Conservation (phyloP, 2,113 vertebrate species). For the Picathartes gymnocephalus region DNA sequence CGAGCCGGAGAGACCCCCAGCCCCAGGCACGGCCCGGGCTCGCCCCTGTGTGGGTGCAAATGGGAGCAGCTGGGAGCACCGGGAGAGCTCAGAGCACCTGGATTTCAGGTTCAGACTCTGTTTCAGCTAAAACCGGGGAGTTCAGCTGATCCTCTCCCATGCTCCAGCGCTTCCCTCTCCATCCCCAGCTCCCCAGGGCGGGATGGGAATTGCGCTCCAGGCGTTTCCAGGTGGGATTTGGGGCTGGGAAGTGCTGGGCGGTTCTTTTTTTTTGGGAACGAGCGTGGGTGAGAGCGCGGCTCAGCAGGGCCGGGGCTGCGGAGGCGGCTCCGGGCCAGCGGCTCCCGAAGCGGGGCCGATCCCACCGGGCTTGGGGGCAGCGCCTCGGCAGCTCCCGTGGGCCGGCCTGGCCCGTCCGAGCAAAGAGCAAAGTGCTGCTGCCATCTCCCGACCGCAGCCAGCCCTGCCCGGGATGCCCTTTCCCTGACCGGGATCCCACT, state of each 20-base stretch:
- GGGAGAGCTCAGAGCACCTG: background rate
- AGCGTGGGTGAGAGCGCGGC: fast-evolving
- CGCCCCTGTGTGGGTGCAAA: background rate
- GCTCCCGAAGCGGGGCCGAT: background rate
- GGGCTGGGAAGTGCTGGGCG: background rate
- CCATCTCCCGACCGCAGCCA: constrained; percentile 25
- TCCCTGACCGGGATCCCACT: background rate
- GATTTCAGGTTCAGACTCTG: background rate
- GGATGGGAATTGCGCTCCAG: background rate
- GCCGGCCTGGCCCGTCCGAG: background rate
- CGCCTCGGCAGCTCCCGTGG: background rate
- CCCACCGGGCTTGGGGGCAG: fast-evolving
- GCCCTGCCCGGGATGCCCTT: background rate
- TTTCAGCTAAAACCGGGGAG: fast-evolving
- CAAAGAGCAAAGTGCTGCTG: constrained; percentile 52
- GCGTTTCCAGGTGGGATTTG: fast-evolving
- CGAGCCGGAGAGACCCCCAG: fast-evolving
- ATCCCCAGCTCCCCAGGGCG: background rate
- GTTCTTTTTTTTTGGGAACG: fast-evolving
- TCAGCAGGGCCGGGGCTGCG: background rate
- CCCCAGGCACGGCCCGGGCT: background rate
- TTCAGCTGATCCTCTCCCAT: fast-evolving
- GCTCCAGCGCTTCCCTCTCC: background rate
- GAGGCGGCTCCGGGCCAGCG: background rate
- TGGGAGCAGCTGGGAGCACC: background rate